Evolutionary conservation across 2,888 invertebrate genomes (phyloP), one percentile per base, ranked within the genome.

Genomic region (Geotrupes spiniger): DNA sequence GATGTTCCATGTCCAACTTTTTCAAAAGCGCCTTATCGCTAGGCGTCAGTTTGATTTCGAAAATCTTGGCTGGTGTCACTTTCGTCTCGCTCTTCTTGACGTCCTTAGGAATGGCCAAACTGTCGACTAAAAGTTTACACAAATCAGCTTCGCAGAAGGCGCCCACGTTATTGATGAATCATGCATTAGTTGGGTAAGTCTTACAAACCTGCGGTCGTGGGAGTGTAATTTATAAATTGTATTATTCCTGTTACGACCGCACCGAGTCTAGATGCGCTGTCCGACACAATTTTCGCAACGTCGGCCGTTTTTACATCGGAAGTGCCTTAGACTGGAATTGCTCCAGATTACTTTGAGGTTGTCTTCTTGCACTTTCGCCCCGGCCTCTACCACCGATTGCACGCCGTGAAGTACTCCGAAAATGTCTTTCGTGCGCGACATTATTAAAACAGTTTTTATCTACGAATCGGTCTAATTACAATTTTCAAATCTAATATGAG

Each of bases 211-310:
- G 52, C 46, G 41, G 46, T 29, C 44, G 36, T 45, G 25, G 62
- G 42, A 47, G 60, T 59, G 51, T 73, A 65, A 53, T 69, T 69
- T 12, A 78, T 62, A 59, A 85, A 85, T 55, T 84, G 80, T 54
- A 76, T 77, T 36, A 91, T 67, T 17, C 92, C 90, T 60, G 83
- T 81, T 31, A 81, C 77, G 12, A 92, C 85, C 36, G 88, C 84
- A 58, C 78, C 75, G 3, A 84, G 76, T 59, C 87, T 77, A 11
- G 46, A 49, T 1, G 51, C 37, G 16, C 38, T 46, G 26, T 59
- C 59, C 15, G 28, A 47, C 11, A 49, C 36, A 41, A 29, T 33
- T 21, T 54, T 42, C 6, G 39, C 28, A 4, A 49, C 53, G 12
- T 51, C 40, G 4, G 21, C 6, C n/a, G n/a, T 38, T 39, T 40